Percentiles rank a stretch among this genome's conserved stretches.
These are phyloP conservation scores for Lepas anatifera DNA, from an alignment of 2,888 invertebrate genomes.

Conservation along the genomic window DNA sequence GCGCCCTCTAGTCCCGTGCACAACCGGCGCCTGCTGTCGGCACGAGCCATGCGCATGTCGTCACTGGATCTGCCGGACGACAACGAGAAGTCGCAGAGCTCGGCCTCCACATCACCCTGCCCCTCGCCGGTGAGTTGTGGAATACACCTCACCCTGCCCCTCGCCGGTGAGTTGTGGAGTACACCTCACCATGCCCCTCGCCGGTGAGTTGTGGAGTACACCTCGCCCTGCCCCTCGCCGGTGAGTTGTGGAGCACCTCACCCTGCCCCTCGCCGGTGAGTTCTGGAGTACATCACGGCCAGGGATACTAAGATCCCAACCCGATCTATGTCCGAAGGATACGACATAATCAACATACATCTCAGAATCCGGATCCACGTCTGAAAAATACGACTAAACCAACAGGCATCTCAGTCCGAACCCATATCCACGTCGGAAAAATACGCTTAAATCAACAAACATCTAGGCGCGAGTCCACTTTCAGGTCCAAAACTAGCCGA, in stretches of 20 bases:
- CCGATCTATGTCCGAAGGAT: too few relatives aligned
- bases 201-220: slow-evolving; percentile 49
- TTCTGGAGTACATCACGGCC: too few relatives aligned
- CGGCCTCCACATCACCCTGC: slow-evolving; percentile 85
- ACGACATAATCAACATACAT: too few relatives aligned
- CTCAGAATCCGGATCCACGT: too few relatives aligned
- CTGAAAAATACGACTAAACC: too few relatives aligned
- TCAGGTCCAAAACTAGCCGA: too few relatives aligned
- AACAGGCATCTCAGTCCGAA: too few relatives aligned
- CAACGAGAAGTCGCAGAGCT: slow-evolving; percentile 78
- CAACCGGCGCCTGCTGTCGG: slow-evolving; percentile 57
- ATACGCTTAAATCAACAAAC: too few relatives aligned
- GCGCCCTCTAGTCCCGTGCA: slow-evolving; percentile 88
- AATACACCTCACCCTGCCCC: slow-evolving; percentile 84
- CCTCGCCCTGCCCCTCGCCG: slow-evolving; percentile 87
- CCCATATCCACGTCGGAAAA: too few relatives aligned
- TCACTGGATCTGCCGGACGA: slow-evolving; percentile 87
- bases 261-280: slow-evolving; percentile 77
- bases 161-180: slow-evolving; percentile 53
- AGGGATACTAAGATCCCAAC: too few relatives aligned
- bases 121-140: slow-evolving; percentile 58
- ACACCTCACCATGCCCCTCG: slow-evolving; percentile 85
- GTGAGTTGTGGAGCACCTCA: slow-evolving; percentile 52
- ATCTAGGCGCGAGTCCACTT: too few relatives aligned
- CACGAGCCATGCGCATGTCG: slow-evolving; percentile 76